Base-by-base conservation (phyloP, 2,113 vertebrate genomes). In the Syngnathus scovelli region DNA sequence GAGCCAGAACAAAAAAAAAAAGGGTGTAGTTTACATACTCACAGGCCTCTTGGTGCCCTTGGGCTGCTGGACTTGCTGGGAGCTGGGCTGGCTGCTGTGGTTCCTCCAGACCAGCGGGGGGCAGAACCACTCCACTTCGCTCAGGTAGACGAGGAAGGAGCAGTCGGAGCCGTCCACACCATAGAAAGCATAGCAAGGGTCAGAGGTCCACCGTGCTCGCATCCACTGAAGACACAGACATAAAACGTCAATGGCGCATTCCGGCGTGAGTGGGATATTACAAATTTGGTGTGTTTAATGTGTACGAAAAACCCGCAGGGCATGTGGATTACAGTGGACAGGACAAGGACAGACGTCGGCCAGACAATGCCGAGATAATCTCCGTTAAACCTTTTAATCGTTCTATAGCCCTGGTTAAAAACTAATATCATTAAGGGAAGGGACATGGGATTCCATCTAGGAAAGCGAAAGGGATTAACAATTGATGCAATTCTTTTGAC, bases 71-170 rank as follows among this genome's bases (percentile, higher is more conserved):
- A 66, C 89, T 56, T 70, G 64, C 19, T 77, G 83, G n/a, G 85
- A 27, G 55, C 23, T 91, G 0, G 91, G 90, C 12, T 75, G 80
- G 61, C 64, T 81, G 0, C 93, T 96, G 67, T 85, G 88, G 87
- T 98, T 98, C 58, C 94, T 90, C 95, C 95, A 95, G 59, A 90
- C 83, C 87, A 96, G 86, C 0, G 92, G 92, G 11, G 96, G 96
- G 67, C 97, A 99, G 90, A 99, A 99, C 96, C 96, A 98, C 84
- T 99, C 97, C 0, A 98, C 94, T 81, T 98, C 96, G 0, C 97
- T 98, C 83, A 99, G 93, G 90, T 99, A 99, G 88, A 95, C 82
- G 66, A 99, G 93, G 88, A 98, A 98, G 0, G 97, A 98, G 79
- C 97, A 99, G 82, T 98, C 97, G 0, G 96, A 98, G 64, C 97